phyloP scores from a whole-genome alignment of 2,797 vertebrate species.

The Amblyopsis hoosieri region DNA sequence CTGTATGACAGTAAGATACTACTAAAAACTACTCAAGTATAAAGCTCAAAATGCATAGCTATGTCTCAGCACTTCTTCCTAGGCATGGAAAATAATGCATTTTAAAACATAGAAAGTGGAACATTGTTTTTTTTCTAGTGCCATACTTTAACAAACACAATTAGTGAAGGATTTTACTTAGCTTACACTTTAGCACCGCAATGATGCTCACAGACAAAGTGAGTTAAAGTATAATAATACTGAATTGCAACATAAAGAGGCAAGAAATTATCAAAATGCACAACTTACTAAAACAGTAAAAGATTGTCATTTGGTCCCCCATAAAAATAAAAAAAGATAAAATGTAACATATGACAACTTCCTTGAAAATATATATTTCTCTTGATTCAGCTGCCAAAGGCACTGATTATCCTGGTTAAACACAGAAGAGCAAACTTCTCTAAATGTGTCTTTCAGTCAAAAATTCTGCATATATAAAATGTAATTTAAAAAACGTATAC shows the following conservation, averaged over 20 bases:
- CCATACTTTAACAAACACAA: conserved; percentile 17
- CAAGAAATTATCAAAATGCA: conserved; percentile 7
- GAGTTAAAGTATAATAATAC: conserved; percentile 29
- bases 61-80: conserved; percentile 3
- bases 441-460: conserved; percentile 16
- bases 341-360: conserved; percentile 4
- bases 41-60: conserved; percentile 27
- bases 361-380: not conserved
- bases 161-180: conserved; percentile 40
- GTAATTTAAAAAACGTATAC: conserved; percentile 16
- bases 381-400: conserved; percentile 10
- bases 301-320: conserved; percentile 45
- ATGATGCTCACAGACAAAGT: conserved; percentile 37
- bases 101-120: not conserved
- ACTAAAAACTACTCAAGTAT: conserved; percentile 3
- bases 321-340: not conserved
- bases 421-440: conserved; percentile 20
- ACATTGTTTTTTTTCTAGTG: too few species aligned
- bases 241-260: conserved; percentile 16
- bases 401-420: conserved; percentile 17
- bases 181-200: conserved; percentile 66
- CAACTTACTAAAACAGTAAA: conserved; percentile 6
- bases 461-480: not conserved
- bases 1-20: not conserved
- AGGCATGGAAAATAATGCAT: not conserved